Evolutionary conservation across 2,888 invertebrate species (phyloP), one percentile per base, ranked within the genome.

Genomic region (Calliscelio sp.): DNA sequence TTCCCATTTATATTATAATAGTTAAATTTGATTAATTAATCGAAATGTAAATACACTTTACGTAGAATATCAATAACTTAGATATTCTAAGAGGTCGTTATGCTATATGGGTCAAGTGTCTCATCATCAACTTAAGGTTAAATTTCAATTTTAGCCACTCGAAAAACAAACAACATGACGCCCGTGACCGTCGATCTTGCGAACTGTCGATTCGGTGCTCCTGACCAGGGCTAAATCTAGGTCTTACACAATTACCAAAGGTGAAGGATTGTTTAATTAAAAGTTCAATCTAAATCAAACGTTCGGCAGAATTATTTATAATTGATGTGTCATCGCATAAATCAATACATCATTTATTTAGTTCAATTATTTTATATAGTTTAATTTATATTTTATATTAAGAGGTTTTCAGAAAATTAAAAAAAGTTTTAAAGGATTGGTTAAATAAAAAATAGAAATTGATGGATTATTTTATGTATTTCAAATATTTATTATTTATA

Each of bases 121-220:
- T 87, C 87, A 87, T 85, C 85, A 70, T 68, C 81, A 84, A 79
- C 84, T 85, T 89, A 91, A 91, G 90, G 90, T 91, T 90, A 89
- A 87, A 90, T 85, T 90, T 89, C 90, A 91, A 90, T 91, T 90
- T 90, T 90, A 91, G 89, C 87, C 44, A 35, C 61, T 68, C 18
- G 49, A 68, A 70, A 83, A 83, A 70, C 70, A 55, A 63, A 68
- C 46, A 73, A 63, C 51, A 20, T 55, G 46, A 41, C 46, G 73
- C 59, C 71, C 65, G 65, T 80, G 80, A 80, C 80, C 73, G 65
- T 80, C 63, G 57, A 73, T 80, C 80, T 55, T 65, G 35, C 11
- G 35, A 57, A 71, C 35, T 49, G 66, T 74, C 66, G 53, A 74
- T 59, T 59, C 32, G 28, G 59, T 66, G 73, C 59, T 57, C 63